Conservation (phyloP, 2,888 invertebrate species). For the Empis livida region DNA sequence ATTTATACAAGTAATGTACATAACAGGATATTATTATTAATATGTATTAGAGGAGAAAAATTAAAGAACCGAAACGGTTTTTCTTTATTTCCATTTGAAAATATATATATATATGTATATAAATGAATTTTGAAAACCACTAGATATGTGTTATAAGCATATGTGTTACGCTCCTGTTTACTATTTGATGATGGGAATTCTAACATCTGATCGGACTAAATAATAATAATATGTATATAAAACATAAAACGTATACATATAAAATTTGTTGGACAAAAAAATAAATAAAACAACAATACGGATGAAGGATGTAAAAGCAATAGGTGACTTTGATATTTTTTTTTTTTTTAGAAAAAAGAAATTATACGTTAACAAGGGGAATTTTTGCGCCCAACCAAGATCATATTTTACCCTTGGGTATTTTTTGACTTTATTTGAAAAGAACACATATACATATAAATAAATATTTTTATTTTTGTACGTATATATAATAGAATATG, state of each 20-base stretch:
- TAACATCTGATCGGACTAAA: conserved; percentile 32
- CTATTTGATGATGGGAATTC: conserved; percentile 31
- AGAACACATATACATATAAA: no score
- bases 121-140: no score
- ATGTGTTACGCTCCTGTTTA: conserved; percentile 9
- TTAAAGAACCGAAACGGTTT: neutral
- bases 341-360: no score
- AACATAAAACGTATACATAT: neutral
- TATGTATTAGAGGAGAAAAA: neutral
- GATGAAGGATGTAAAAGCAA: no score
- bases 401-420: neutral
- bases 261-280: neutral
- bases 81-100: no score
- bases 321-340: no score
- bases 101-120: no score
- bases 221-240: neutral
- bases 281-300: no score
- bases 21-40: neutral
- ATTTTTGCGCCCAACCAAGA: neutral
- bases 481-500: neutral
- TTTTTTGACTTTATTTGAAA: no score
- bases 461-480: no score
- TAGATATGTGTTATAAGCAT: conserved; percentile 7
- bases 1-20: no score
- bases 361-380: neutral